Conservation (phyloP, 2,797 vertebrate species). For the Apogon hyalosoma region DNA sequence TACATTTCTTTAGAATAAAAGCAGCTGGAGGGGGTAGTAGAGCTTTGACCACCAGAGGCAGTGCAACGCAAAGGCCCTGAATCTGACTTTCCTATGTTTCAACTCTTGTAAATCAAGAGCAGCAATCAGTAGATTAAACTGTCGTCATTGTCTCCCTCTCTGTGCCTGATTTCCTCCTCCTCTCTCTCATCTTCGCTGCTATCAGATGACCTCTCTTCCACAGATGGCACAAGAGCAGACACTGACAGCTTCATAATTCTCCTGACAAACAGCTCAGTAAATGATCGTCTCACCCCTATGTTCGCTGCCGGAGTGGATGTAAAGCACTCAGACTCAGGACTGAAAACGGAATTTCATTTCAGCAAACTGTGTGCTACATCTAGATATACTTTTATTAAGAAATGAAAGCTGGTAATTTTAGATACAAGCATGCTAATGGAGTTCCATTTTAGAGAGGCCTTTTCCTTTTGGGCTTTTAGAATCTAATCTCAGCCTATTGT, state of each 20-base stretch:
- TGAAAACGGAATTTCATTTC: conserved; percentile 56
- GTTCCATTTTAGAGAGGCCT: conserved; percentile 56
- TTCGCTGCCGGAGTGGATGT: conserved; percentile 48
- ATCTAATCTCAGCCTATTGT: conserved; percentile 76
- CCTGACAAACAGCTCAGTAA: conserved; percentile 69
- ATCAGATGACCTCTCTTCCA: conserved; percentile 76
- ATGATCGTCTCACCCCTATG: conserved; percentile 58
- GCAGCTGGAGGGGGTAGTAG: neutral
- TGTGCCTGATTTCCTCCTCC: conserved; percentile 50
- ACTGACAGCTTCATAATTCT: conserved; percentile 70
- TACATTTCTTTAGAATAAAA: neutral
- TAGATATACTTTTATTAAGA: conserved; percentile 66
- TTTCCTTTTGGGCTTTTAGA: conserved; percentile 56
- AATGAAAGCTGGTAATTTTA: conserved; percentile 65
- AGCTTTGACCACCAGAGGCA: conserved; percentile 55
- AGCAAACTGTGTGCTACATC: conserved; percentile 45
- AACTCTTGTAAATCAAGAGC: conserved; percentile 87
- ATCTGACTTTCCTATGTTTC: conserved; percentile 61
- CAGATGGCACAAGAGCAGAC: conserved; percentile 48
- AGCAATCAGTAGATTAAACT: conserved; percentile 79
- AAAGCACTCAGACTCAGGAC: conserved; percentile 46
- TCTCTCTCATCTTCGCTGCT: conserved; percentile 61
- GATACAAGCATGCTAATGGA: conserved; percentile 64
- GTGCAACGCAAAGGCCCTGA: conserved; percentile 31
- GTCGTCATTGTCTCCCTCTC: conserved; percentile 42